Percentiles rank a stretch among this genome's conserved stretches.
phyloP scores from a whole-genome alignment of 2,888 invertebrate genomes.

The Coleophora deauratella region DNA sequence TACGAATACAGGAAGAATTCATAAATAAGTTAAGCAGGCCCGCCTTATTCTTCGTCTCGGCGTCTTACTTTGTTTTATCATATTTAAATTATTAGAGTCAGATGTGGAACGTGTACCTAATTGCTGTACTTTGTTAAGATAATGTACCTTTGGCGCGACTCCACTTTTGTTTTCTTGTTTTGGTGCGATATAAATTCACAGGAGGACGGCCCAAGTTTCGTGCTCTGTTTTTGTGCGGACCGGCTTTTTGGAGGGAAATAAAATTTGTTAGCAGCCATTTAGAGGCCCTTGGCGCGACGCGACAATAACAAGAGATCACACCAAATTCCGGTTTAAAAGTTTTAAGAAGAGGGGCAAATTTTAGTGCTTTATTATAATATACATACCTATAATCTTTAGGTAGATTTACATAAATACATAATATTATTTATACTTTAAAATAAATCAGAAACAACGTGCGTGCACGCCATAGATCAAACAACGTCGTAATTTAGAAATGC shows the following conservation, averaged over 20 bases:
- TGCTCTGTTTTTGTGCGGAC: constrained; percentile 67
- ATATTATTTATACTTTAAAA: constrained; percentile 18
- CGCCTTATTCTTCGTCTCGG: constrained; percentile 61
- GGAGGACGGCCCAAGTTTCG: constrained; percentile 61
- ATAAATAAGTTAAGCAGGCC: constrained; percentile 69
- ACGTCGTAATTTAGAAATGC: constrained; percentile 38
- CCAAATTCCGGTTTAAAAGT: constrained; percentile 7
- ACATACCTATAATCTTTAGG: too few relatives aligned
- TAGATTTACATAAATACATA: constrained; percentile 13
- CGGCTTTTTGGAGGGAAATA: constrained; percentile 44
- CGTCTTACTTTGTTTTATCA: constrained; percentile 72
- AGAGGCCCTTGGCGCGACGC: constrained; percentile 43
- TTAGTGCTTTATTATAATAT: constrained; percentile 5
- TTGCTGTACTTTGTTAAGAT: constrained; percentile 75
- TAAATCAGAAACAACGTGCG: background rate
- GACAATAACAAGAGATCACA: constrained; percentile 23
- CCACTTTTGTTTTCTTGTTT: constrained; percentile 73
- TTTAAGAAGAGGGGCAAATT: constrained; percentile 6
- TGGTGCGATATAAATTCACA: constrained; percentile 65
- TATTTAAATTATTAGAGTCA: constrained; percentile 75
- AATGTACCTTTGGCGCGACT: constrained; percentile 73
- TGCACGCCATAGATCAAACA: constrained; percentile 30
- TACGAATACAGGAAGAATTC: constrained; percentile 57
- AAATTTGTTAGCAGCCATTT: constrained; percentile 59
- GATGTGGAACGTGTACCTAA: constrained; percentile 75